Base-by-base conservation (phyloP, 2,113 vertebrate species). In the Ranitomeya imitator region DNA sequence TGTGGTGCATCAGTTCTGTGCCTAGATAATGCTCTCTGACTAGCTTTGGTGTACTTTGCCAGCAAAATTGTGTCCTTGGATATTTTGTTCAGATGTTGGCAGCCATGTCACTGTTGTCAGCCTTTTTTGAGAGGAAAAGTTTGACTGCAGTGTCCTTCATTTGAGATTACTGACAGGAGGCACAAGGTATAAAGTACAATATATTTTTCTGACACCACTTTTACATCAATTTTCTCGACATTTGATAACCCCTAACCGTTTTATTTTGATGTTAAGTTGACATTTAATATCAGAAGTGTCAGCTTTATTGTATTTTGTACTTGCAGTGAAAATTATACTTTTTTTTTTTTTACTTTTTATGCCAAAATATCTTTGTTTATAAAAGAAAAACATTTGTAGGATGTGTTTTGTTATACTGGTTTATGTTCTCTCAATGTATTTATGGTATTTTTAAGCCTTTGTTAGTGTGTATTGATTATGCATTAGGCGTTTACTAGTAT, bases 81-180 rank as follows among this genome's bases (percentile, higher is more conserved):
- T 51, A 76, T 76, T 74, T 76, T 76, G 37, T 45, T 74, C 51
- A 74, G 71, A 16, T 18, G 71, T 76, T 76, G 73, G 73, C 73
- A 76, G 73, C 73, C 12, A 21, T 76, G 73, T 21, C 73, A 76
- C 73, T 52, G 73, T 76, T 52, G 73, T 76, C 73, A 76, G 73
- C 73, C 73, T 76, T 76, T 76, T 76, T 74, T 10, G 15, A 11
- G 9, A 76, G 73, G 16, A 76, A 74, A 37, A 9, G 31, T 74
- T 74, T 45, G 71, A 76, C 73, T 76, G 73, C 73, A 76, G 73
- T 76, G 73, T 76, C 73, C 73, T 76, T 76, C 45, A 76, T 4
- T 52, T 76, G 37, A 76, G 18, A 76, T 76, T 51, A 76, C 73
- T 19, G 73, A 74, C 31, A 19, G 26, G 71, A 21, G 16, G 73